Percentiles rank a stretch among this genome's conserved stretches.
These are phyloP conservation scores for Lucilia sericata DNA, from an alignment of 1,140 invertebrate species.

Conservation along the genomic window DNA sequence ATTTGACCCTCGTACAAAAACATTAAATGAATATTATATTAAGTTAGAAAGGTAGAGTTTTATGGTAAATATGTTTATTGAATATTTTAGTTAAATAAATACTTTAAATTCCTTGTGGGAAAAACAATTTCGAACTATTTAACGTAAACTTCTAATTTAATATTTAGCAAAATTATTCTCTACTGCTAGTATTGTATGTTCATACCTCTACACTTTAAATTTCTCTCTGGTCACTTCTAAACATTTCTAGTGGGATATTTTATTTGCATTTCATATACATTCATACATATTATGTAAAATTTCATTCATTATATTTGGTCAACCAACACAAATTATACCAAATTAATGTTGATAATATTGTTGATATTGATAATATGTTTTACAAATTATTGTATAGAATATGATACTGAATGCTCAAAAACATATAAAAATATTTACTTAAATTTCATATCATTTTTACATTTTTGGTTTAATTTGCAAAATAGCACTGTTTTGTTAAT, in stretches of 20 bases:
- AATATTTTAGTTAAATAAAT: no score
- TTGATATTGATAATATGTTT: conserved; percentile 20
- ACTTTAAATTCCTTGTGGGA: no score
- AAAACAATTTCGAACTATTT: no score
- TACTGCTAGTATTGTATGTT: no score
- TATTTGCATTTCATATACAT: neutral
- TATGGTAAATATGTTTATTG: no score
- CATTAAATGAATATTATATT: no score
- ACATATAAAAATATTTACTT: neutral
- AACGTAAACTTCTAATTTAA: no score
- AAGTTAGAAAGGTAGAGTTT: no score
- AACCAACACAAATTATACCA: conserved; percentile 3
- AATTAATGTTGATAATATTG: conserved; percentile 17
- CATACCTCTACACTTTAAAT: no score
- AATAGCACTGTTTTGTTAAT: neutral
- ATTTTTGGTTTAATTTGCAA: neutral
- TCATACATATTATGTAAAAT: neutral
- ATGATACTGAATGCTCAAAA: neutral
- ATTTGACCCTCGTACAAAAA: no score
- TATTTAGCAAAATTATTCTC: no score
- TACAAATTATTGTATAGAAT: neutral
- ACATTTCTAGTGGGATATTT: neutral
- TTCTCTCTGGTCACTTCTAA: no score
- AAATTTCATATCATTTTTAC: neutral
- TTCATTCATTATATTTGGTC: neutral